A percentile compares a stretch with the other conserved stretches of the same genome.
Evolutionary conservation across 1,140 invertebrate genomes (phyloP).

Genomic region (Pseudomyrmex sp.): DNA sequence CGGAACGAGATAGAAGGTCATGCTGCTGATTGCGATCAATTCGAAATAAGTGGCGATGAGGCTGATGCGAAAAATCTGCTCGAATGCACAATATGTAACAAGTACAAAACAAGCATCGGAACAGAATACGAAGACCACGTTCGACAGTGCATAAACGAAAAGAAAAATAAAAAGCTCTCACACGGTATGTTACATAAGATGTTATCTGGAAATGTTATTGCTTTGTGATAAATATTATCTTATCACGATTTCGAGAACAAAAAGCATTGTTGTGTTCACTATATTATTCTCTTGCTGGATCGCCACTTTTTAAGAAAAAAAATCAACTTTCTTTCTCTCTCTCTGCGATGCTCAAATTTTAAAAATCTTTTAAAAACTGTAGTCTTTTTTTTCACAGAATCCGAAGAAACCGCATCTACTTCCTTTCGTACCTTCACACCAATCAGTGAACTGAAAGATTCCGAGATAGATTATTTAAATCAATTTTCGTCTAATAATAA

Average conservation of each 20-base stretch:
- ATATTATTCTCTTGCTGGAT: background rate
- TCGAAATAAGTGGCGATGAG: conserved; percentile 43
- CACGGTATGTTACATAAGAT: conserved; percentile 36
- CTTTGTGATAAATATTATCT: conserved; percentile 30
- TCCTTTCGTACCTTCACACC: conserved; percentile 63
- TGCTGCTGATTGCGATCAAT: conserved; percentile 75
- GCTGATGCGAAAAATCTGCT: conserved; percentile 30
- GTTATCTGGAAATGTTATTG: conserved; percentile 18
- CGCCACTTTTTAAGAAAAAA: background rate
- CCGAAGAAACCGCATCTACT: conserved; percentile 34
- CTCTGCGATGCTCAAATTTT: too few relatives aligned
- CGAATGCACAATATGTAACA: conserved; percentile 69
- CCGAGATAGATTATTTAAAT: conserved; percentile 67
- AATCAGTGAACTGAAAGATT: conserved; percentile 68
- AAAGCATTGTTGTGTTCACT: too few relatives aligned
- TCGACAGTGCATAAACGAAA: conserved; percentile 55
- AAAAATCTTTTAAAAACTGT: too few relatives aligned
- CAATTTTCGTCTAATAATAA: conserved; percentile 66
- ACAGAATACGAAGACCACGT: conserved; percentile 69
- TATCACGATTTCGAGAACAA: background rate
- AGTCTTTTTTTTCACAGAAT: conserved; percentile 43
- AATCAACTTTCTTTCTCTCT: too few relatives aligned
- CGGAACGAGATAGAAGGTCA: conserved; percentile 71
- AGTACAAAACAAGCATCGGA: conserved; percentile 62
- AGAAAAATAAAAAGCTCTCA: conserved; percentile 38